Evolutionary conservation across 2,888 invertebrate species (phyloP), one percentile per base, ranked within the genome.

Genomic region (Galerucella nymphaeae): DNA sequence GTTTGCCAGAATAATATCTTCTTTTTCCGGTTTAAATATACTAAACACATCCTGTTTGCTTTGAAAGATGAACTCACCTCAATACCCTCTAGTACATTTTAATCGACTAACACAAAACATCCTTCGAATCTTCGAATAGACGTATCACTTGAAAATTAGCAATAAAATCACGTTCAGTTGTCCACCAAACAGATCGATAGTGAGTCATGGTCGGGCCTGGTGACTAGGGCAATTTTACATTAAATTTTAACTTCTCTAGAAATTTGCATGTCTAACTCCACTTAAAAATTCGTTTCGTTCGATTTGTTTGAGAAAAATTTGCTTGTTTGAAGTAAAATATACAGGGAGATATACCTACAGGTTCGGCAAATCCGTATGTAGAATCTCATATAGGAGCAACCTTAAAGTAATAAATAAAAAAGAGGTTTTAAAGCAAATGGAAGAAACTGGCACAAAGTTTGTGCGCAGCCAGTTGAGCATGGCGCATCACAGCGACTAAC

Each of bases 121-220:
- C 61, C 61, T 62, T 62, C 42, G 41, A 62, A 62, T 62, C 61
- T 62, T 62, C 42, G 41, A 62, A 62, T 62, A 62, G 14, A 61
- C 13, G 23, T 16, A 62, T 18, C 18, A 38, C 5, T 16, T 42
- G 38, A 11, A 38, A 16, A 62, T 62, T 62, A 42, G 61, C 13
- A 62, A 16, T 5, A 13, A 62, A 41, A 16, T 42, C 61, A 62
- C 61, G 61, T 62, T 42, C 18, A 4, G 16, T 11, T 13, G 42
- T 62, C 61, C 42, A 14, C 61, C 16, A 62, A 62, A 62, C 5
- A 4, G 61, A 62, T 62, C 42, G 61, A 42, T 38, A 42, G 18
- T 42, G 61, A 62, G 58, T 58, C 30, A 58, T 30, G 9, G 53
- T 53, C 18, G 53, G 4, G 50, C 1, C n/a, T n/a, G 10, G 55